Conservation (phyloP, 2,113 vertebrate species). For the Corythaeola cristata region DNA sequence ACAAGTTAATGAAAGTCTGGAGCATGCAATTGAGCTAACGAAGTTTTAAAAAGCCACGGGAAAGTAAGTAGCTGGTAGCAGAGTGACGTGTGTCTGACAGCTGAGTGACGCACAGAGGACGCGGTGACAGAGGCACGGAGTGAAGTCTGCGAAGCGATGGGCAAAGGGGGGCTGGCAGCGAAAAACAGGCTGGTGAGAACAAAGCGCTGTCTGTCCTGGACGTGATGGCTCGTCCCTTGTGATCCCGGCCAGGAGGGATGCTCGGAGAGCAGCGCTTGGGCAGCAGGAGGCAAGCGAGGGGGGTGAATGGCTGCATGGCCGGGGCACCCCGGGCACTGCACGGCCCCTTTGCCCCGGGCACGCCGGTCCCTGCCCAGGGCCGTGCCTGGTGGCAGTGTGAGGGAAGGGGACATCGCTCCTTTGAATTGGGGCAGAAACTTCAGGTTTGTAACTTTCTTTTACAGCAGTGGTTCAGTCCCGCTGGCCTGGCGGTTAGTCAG, state of each 20-base stretch:
- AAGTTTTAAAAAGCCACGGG: constrained; percentile 18
- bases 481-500: rapidly evolving
- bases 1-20: constrained; percentile 47
- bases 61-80: constrained; percentile 26
- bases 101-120: background rate
- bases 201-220: background rate
- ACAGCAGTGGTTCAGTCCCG: background rate
- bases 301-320: background rate
- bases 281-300: background rate
- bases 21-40: background rate
- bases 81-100: background rate
- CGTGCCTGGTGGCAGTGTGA: background rate
- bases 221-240: constrained; percentile 30
- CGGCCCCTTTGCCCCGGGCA: rapidly evolving
- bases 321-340: too few relatives aligned
- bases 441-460: background rate
- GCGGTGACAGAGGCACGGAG: background rate
- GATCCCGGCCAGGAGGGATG: constrained; percentile 43
- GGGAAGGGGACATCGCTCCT: background rate
- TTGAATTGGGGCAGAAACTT: background rate
- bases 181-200: constrained; percentile 15
- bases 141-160: background rate
- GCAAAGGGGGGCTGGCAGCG: constrained; percentile 46
- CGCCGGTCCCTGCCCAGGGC: background rate
- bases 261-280: background rate